Evolutionary conservation across 2,797 vertebrate genomes (phyloP).

Genomic region (Brachyrhaphis roseni): DNA sequence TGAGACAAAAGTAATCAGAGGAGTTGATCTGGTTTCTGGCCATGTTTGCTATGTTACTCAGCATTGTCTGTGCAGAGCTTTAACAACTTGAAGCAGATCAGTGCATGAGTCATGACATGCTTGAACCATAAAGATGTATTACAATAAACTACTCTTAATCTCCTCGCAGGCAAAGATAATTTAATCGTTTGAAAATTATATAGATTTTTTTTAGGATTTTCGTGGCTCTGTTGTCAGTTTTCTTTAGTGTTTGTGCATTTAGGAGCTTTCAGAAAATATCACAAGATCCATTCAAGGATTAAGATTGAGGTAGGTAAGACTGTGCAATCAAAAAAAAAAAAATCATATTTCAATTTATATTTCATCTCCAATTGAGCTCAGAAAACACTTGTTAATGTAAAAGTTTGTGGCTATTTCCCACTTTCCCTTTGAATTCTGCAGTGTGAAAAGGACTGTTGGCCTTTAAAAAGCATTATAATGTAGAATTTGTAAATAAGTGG

Average conservation of each 20-base stretch:
- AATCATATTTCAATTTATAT: background rate
- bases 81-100: background rate
- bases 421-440: background rate
- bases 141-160: background rate
- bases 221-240: background rate
- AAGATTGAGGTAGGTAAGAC: background rate
- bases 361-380: background rate
- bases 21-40: background rate
- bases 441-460: background rate
- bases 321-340: background rate
- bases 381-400: background rate
- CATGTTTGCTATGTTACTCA: background rate
- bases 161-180: background rate
- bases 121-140: background rate
- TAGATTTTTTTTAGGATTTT: background rate
- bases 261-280: background rate
- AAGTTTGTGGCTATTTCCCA: background rate
- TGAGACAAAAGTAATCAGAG: background rate
- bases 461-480: background rate
- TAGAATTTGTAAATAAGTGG: background rate
- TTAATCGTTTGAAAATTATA: background rate
- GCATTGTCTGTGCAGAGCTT: background rate
- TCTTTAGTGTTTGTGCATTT: background rate
- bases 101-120: background rate
- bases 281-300: background rate